phyloP scores from a whole-genome alignment of 2,888 invertebrate species.

The Panopea generosa region DNA sequence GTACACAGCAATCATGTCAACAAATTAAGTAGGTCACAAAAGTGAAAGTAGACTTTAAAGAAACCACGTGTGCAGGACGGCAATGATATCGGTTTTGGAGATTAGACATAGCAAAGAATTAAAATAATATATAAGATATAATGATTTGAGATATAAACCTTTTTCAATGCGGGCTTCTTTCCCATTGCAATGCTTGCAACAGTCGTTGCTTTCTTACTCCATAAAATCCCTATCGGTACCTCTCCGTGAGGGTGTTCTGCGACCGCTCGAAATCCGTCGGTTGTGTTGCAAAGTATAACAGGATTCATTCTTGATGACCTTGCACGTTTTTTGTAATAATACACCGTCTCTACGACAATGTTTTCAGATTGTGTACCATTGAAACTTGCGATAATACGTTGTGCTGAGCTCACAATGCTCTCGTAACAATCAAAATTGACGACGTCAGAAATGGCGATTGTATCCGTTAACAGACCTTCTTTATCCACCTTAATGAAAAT shows the following conservation, averaged over 20 bases:
- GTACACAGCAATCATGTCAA: no score
- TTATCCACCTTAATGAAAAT: constrained; percentile 49
- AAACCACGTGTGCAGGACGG: no score
- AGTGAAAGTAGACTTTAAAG: no score
- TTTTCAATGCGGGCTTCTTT: no score
- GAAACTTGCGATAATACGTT: constrained; percentile 36
- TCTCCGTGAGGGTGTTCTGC: constrained; percentile 61
- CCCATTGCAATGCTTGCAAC: no score
- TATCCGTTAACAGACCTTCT: constrained; percentile 51
- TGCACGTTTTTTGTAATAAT: constrained; percentile 60
- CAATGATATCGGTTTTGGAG: no score
- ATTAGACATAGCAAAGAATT: no score
- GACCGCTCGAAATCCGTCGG: constrained; percentile 58
- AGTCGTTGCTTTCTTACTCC: constrained; percentile 34
- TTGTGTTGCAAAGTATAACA: constrained; percentile 40
- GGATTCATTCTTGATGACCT: constrained; percentile 58
- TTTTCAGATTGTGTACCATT: constrained; percentile 21
- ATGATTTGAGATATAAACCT: no score
- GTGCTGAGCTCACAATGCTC: constrained; percentile 57
- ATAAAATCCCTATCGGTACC: constrained; percentile 52
- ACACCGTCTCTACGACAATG: constrained; percentile 29
- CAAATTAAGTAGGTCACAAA: no score
- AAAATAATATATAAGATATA: no score
- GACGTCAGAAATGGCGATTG: constrained; percentile 50
- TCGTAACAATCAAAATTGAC: constrained; percentile 62